Evolutionary conservation across 2,888 invertebrate species (phyloP), one percentile per base, ranked within the genome.

Genomic region (Lycia hirtaria): DNA sequence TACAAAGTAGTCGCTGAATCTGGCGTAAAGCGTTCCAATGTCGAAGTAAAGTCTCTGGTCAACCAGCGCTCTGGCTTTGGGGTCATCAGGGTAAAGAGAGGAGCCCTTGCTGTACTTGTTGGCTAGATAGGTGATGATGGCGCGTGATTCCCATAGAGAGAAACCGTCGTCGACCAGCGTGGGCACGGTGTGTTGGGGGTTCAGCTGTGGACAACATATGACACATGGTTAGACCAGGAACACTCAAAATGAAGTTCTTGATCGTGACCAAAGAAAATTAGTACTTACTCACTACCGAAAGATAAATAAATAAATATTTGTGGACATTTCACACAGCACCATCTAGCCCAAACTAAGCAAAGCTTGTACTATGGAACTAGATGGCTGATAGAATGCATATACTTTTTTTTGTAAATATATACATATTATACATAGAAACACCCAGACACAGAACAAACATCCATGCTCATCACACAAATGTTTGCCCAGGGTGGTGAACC

Each of bases 171-270:
- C 98, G 62, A 96, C 95, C 53, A 98, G 83, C 0, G 97, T 97
- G 6, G 98, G 98, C 60, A 98, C 93, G 30, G 95, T 95, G 82
- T 97, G 97, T 85, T 97, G 96, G 0, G 97, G 96, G 81, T 97
- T 97, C 37, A 97, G 83, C 96, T 96, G 83, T 14, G 82, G 80
- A 67, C 20, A 56, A 63, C n/a, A 59, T 4, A 14, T 38, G 24
- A n/a, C 10, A 3, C 15, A 26, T 7, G 15, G 26, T 41, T 10
- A 41, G 24, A 15, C 15, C 7, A 14, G 3, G 26, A 15, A 22
- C 4, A 32, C 14, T 32, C n/a, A 19, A 37, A 2, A 1, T 7
- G 3, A 33, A 3, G 14, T 14, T 14, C 14, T 5, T 7, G 32
- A 32, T 6, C 14, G n/a, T n/a, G n/a, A n/a, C n/a, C n/a, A n/a